Percentiles rank a stretch among this genome's conserved stretches.
phyloP scores from a whole-genome alignment of 37 sponge, comb jelly and placozoan species.

The Petrosia ficiformis region DNA sequence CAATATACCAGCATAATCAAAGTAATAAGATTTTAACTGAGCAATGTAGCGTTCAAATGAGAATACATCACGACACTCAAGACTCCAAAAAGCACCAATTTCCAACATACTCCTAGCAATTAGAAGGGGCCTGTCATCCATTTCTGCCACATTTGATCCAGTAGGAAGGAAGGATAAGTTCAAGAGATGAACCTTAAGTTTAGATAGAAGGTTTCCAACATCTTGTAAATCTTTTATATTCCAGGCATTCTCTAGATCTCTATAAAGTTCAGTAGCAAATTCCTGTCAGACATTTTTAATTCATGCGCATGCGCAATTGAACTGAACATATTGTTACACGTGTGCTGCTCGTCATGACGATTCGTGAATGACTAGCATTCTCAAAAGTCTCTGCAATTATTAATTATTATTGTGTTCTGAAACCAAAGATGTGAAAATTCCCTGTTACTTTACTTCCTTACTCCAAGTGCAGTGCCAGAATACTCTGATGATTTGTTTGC shows the following conservation, averaged over 20 bases:
- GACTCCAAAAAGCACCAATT: constrained; percentile 93
- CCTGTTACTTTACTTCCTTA: too few species aligned
- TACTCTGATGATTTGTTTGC: too few species aligned
- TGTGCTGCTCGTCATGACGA: too few species aligned
- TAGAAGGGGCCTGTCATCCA: constrained; percentile 42
- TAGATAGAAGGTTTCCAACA: constrained; percentile 32
- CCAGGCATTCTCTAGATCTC: constrained; percentile 66
- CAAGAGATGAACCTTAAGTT: constrained; percentile 54
- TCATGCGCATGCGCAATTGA: not conserved
- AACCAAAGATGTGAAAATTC: too few species aligned
- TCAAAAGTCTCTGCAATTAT: too few species aligned
- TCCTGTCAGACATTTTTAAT: constrained; percentile 1
- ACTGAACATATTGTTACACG: not conserved
- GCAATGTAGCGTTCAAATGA: constrained; percentile 93
- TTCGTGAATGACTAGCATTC: too few species aligned
- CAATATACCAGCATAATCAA: constrained; percentile 67
- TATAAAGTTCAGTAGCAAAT: constrained; percentile 32
- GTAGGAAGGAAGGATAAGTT: constrained; percentile 67
- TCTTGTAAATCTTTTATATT: constrained; percentile 26
- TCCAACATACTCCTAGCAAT: constrained; percentile 86
- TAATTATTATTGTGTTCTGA: too few species aligned
- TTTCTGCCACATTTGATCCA: constrained; percentile 1
- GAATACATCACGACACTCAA: constrained; percentile 73
- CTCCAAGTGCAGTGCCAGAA: too few species aligned
- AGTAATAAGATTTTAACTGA: constrained; percentile 93